Base-by-base conservation (phyloP, 2,113 vertebrate species). In the Uria aalge region DNA sequence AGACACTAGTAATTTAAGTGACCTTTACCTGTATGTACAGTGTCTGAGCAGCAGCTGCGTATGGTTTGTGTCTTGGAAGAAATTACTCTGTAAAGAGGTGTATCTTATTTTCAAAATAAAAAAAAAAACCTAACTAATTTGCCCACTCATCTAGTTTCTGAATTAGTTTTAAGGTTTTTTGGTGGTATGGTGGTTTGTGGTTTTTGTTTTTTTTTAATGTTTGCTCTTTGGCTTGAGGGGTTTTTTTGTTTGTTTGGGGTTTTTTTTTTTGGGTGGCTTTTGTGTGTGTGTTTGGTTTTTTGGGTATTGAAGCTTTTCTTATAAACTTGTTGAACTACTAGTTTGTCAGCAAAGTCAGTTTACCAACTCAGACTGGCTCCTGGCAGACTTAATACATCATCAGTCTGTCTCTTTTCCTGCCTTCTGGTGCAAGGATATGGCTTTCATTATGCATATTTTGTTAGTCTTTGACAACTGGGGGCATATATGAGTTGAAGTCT, bases 361-460 rank as follows among this genome's bases (percentile, higher is more conserved):
- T 76, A 92, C 47, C 60, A 80, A 71, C 41, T 80, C 80, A 77
- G 55, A 55, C 72, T 94, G 86, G 32, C 86, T 95, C 34, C 68
- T 83, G 38, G 53, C 79, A 95, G 95, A 74, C 68, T 63, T 71
- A 56, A 69, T 94, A 73, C 13, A 3, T 83, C 83, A 90, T 89
- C 83, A 91, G 87, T 94, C 87, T 96, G 74, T 94, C 77, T 92
- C 59, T 95, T 68, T 95, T 95, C 75, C 85, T 96, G 91, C 83
- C 72, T 95, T 84, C 72, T 90, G 83, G 40, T 76, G n/a, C 56
- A 85, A 75, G 78, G 85, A 59, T 93, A 56, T 91, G 79, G 76
- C 76, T 96, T 97, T 88, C 75, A 69, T 96, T 96, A 77, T 81
- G 59, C 67, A 19, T 80, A 19, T 89, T 94, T 96, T 80, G 79